Base-by-base conservation (phyloP, 2,888 invertebrate genomes). In the Imbricaverruca yamaguchii region DNA sequence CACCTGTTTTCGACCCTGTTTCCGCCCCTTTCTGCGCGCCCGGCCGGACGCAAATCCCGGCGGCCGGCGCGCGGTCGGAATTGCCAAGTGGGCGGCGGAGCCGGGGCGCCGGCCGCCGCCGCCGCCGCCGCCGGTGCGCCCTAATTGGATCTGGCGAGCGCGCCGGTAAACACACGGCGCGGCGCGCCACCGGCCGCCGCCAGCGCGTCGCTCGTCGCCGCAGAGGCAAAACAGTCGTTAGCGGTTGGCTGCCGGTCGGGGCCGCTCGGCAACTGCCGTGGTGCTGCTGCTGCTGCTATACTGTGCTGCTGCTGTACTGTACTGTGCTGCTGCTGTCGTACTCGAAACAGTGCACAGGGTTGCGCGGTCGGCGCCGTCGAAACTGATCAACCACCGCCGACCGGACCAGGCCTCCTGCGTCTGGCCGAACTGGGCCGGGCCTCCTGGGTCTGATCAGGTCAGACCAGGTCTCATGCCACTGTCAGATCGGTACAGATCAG, bases 1-100 rank as follows among this genome's bases (percentile, higher is more conserved):
- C 69, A 69, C 69, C 69, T 69, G 69, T 69, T 69, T 69, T 69
- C 69, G 39, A 6, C 69, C 39, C 39, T 15, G 69, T 69, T 69
- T 69, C 69, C 25, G 69, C n/a, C 15, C 69, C 39, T 12, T 69
- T 69, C 69, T 69, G 69, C 69, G 69, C 69, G 15, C 12, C 39
- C 18, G 11, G 11, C 2, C 69, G 69, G 25, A 39, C 39, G 39
- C 25, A 13, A 15, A 69, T 69, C 39, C 25, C 69, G 69, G 39
- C n/a, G n/a, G 25, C 69, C 39, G n/a, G n/a, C 39, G 25, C 69
- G 25, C 69, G 25, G 15, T 4, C 39, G 39, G 69, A 69, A 69
- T 69, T 39, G 39, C 15, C 69, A 69, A 69, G 69, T 39, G 15
- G 25, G 39, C 39, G n/a, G 69, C 39, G 39, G 39, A 8, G 63